Percentiles rank a stretch among this genome's conserved stretches.
Evolutionary conservation across 2,797 vertebrate genomes (phyloP).

Genomic region (Nyctalus aviator): DNA sequence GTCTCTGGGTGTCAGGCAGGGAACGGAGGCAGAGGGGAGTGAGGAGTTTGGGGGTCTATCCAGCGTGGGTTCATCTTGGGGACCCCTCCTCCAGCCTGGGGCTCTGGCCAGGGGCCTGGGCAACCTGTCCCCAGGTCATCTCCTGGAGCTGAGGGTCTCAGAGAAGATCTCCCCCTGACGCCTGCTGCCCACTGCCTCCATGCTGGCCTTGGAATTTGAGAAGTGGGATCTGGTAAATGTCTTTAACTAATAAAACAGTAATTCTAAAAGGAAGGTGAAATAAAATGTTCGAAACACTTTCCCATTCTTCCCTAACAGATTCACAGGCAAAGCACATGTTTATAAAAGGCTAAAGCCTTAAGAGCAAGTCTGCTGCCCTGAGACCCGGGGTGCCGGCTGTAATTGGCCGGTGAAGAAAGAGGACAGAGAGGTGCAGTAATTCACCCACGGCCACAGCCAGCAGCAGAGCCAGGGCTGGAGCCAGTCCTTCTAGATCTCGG

Average conservation of each 20-base stretch:
- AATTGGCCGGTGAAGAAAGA: neutral
- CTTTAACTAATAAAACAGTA: neutral
- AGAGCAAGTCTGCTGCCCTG: neutral
- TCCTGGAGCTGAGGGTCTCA: accelerated
- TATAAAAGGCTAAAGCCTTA: neutral
- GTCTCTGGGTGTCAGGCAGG: neutral
- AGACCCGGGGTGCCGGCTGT: neutral
- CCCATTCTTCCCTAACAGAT: neutral
- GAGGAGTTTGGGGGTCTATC: neutral
- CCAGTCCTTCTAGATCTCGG: neutral
- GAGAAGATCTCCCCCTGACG: neutral
- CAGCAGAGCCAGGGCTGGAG: neutral
- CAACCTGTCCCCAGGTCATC: accelerated
- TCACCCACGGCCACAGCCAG: neutral
- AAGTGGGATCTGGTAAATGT: neutral
- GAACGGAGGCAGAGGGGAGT: accelerated
- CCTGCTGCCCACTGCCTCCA: neutral
- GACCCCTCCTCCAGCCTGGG: accelerated
- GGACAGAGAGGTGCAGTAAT: neutral
- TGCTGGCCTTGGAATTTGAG: neutral
- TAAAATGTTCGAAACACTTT: neutral
- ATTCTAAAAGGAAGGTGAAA: neutral
- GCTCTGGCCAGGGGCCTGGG: no score
- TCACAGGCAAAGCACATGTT: neutral
- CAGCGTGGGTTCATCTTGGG: neutral